A percentile compares a stretch with the other conserved stretches of the same genome.
These are phyloP conservation scores for Cynocephalus volans DNA, from an alignment of 2,113 vertebrate species.

Conservation along the genomic window DNA sequence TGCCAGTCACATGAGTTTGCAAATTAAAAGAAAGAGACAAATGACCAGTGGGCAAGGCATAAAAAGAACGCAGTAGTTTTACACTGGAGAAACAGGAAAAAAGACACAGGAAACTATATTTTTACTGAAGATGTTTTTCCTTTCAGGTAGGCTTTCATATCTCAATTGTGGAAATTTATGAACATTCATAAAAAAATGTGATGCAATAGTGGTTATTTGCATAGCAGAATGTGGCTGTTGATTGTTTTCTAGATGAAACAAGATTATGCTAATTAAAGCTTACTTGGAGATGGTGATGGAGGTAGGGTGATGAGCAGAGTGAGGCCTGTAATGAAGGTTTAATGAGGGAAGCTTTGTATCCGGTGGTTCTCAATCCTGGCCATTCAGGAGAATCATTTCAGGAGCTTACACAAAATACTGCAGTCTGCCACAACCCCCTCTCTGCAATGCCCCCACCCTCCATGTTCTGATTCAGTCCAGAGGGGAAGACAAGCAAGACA, in stretches of 20 bases:
- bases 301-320: neutral
- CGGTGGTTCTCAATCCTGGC: neutral
- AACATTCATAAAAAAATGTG: neutral
- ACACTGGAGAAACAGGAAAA: neutral
- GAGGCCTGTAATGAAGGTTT: neutral
- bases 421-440: neutral
- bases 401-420: neutral
- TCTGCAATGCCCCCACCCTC: neutral
- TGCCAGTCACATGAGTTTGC: neutral
- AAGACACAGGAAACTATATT: neutral
- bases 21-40: neutral
- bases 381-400: neutral
- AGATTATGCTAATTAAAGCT: neutral
- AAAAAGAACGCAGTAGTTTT: conserved; percentile 14
- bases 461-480: neutral
- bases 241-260: neutral
- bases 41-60: neutral
- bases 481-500: neutral
- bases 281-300: neutral
- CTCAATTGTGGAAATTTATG: conserved; percentile 33
- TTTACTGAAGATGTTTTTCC: neutral
- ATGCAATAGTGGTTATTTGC: neutral
- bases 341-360: neutral
- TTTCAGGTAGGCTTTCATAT: neutral
- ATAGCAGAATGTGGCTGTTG: neutral